phyloP scores from a whole-genome alignment of 2,888 invertebrate species.

The Sminthurinus aureus region DNA sequence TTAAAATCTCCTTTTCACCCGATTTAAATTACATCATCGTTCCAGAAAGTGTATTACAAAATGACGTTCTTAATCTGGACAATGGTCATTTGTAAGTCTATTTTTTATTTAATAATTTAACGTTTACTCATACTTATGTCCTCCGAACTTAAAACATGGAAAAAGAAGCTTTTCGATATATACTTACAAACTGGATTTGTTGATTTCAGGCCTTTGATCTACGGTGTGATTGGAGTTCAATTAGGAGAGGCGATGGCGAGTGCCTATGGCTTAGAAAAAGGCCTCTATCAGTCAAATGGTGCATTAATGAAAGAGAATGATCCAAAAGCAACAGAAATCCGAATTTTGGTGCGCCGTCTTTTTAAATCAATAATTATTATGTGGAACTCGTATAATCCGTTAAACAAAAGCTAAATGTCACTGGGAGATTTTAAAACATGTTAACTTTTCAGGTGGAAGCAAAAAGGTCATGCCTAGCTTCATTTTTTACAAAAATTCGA shows the following conservation, averaged over 20 bases:
- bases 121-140: not conserved
- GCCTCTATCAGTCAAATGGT: slow-evolving; percentile 63
- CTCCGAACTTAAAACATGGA: not conserved
- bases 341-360: slow-evolving; percentile 45
- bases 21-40: slow-evolving; percentile 66
- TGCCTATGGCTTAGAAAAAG: slow-evolving; percentile 65
- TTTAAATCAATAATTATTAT: not conserved
- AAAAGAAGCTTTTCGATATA: not conserved
- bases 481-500: slow-evolving; percentile 54
- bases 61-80: slow-evolving; percentile 43
- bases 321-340: slow-evolving; percentile 54
- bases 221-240: slow-evolving; percentile 63
- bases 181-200: not conserved
- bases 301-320: slow-evolving; percentile 63
- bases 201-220: slow-evolving; percentile 65
- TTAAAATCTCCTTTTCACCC: slow-evolving; percentile 63
- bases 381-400: no score
- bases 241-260: slow-evolving; percentile 65
- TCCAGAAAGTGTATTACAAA: slow-evolving; percentile 64
- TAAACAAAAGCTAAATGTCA: no score
- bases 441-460: slow-evolving; percentile 48
- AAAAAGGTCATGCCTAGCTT: slow-evolving; percentile 53
- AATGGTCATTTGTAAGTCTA: slow-evolving; percentile 50
- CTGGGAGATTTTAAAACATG: not conserved
- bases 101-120: no score